Conservation (phyloP, 2,888 invertebrate genomes). For the Drosophila antonietae region DNA sequence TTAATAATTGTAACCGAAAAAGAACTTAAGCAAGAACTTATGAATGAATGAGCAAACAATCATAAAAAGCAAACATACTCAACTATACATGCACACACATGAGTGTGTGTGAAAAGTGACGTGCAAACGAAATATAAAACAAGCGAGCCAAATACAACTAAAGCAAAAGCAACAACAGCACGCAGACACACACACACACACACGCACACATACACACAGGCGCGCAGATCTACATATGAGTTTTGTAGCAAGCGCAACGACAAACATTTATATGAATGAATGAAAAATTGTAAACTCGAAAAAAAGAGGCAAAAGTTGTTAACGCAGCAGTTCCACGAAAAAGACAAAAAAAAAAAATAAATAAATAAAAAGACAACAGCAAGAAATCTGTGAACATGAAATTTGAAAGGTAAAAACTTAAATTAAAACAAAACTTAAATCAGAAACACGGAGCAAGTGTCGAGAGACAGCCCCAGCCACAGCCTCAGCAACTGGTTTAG, state of each 20-base stretch:
- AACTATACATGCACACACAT: conserved; percentile 10
- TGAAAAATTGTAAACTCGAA: conserved; percentile 75
- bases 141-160: conserved; percentile 43
- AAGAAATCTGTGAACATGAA: conserved; percentile 78
- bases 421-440: conserved; percentile 77
- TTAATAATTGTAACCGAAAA: conserved; percentile 31
- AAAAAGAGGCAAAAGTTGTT: conserved; percentile 71
- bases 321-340: conserved; percentile 81
- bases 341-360: conserved; percentile 44
- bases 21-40: conserved; percentile 55
- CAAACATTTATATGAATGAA: conserved; percentile 63
- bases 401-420: conserved; percentile 79
- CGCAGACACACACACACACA: neutral
- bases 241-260: conserved; percentile 37
- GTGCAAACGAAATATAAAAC: conserved; percentile 62
- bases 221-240: conserved; percentile 24
- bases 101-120: conserved; percentile 37
- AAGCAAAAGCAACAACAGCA: conserved; percentile 11
- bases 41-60: conserved; percentile 64
- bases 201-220: neutral
- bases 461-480: conserved; percentile 20
- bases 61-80: conserved; percentile 31
- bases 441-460: conserved; percentile 60
- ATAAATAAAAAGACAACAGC: conserved; percentile 53
- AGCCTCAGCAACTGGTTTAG: conserved; percentile 65